phyloP scores from a whole-genome alignment of 2,797 vertebrate genomes.

The Phaenicophaeus curvirostris region DNA sequence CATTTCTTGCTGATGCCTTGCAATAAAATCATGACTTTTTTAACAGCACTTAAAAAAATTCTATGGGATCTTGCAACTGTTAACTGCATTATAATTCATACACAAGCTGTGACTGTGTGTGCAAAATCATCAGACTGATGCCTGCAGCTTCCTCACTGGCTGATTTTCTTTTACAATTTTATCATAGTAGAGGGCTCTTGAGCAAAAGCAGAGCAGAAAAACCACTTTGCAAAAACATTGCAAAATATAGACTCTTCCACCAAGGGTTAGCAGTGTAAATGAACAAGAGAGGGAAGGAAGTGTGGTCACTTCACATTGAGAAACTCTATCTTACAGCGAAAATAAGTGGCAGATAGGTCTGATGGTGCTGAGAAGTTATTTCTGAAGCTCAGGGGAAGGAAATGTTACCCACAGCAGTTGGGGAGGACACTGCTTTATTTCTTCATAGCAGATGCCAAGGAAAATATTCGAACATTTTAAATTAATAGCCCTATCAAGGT shows the following conservation, averaged over 20 bases:
- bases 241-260: neutral
- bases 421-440: neutral
- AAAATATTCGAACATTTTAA: neutral
- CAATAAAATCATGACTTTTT: neutral
- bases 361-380: neutral
- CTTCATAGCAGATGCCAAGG: neutral
- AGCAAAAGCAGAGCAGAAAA: neutral
- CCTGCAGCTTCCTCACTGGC: neutral
- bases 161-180: neutral
- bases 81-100: slow-evolving; percentile 5
- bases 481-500: neutral
- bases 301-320: neutral
- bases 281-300: neutral
- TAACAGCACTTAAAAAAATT: neutral
- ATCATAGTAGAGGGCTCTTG: neutral
- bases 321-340: neutral
- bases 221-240: neutral
- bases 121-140: neutral
- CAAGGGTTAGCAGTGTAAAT: neutral
- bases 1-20: neutral
- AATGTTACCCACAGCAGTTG: neutral
- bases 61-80: neutral
- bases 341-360: neutral
- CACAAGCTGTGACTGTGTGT: neutral
- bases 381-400: neutral